Evolutionary conservation across 2,888 invertebrate species (phyloP).

Genomic region (Latheticus oryzae): DNA sequence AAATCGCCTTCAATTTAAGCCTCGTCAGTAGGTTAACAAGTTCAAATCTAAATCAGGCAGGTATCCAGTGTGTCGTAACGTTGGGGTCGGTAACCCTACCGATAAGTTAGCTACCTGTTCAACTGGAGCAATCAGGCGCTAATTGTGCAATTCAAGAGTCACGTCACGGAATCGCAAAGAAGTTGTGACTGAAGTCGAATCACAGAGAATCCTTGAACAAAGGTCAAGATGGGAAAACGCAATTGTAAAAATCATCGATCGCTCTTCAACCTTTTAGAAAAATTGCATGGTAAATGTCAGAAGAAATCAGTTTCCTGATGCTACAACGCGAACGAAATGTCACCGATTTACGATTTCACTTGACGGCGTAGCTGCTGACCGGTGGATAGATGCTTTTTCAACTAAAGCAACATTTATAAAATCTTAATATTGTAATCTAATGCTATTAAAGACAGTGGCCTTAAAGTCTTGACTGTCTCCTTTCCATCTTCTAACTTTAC

Average conservation of each 20-base stretch:
- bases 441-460: conserved; percentile 18
- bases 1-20: conserved; percentile 12
- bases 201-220: conserved; percentile 32
- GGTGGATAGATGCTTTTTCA: too few species aligned
- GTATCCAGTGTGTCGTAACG: conserved; percentile 38
- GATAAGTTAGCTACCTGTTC: conserved; percentile 50
- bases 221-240: conserved; percentile 30
- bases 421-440: conserved; percentile 4
- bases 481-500: conserved; percentile 5
- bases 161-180: conserved; percentile 47
- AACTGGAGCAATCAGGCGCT: conserved; percentile 54
- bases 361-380: too few species aligned
- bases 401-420: too few species aligned
- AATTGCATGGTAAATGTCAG: conserved; percentile 27
- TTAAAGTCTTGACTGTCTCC: conserved; percentile 8
- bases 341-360: conserved; percentile 25
- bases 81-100: conserved; percentile 50
- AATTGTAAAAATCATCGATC: conserved; percentile 10
- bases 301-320: conserved; percentile 25
- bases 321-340: conserved; percentile 13
- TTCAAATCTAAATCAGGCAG: conserved; percentile 14
- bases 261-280: conserved; percentile 19
- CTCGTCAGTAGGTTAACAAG: conserved; percentile 31
- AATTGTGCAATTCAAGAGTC: conserved; percentile 54
- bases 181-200: conserved; percentile 19